These are phyloP conservation scores for Hypomecis atomaria DNA, from an alignment of 2,888 invertebrate genomes.

Conservation along the genomic window DNA sequence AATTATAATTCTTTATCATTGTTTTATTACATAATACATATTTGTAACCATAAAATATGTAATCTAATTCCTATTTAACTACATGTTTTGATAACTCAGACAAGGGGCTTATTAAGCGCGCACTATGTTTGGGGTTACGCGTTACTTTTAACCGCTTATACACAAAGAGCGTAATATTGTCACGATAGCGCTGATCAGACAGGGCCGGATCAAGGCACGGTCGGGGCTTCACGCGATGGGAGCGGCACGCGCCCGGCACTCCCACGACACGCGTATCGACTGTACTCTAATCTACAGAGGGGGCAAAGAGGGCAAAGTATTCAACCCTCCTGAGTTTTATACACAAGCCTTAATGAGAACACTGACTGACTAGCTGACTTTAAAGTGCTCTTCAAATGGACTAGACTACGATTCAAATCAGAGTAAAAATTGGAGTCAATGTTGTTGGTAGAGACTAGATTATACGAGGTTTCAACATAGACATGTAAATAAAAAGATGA, in stretches of 20 bases:
- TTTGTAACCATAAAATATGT: not conserved
- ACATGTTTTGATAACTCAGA: slow-evolving; percentile 28
- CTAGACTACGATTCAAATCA: not conserved
- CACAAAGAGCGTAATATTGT: slow-evolving; percentile 64
- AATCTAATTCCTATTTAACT: slow-evolving; percentile 25
- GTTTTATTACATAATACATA: too few species aligned
- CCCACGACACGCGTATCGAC: slow-evolving; percentile 76
- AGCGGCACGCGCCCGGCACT: slow-evolving; percentile 82
- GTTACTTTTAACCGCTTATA: slow-evolving; percentile 58
- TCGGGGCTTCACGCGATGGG: slow-evolving; percentile 74
- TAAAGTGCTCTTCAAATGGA: slow-evolving; percentile 5
- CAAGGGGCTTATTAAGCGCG: slow-evolving; percentile 39
- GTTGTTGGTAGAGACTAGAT: too few species aligned
- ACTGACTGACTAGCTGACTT: slow-evolving; percentile 23
- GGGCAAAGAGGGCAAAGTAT: slow-evolving; percentile 36
- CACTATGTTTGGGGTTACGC: slow-evolving; percentile 55
- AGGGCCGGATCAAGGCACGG: slow-evolving; percentile 44
- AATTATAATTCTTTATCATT: too few species aligned
- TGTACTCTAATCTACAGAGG: slow-evolving; percentile 15
- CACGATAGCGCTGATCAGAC: slow-evolving; percentile 69
- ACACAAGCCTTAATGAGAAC: slow-evolving; percentile 56
- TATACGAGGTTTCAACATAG: too few species aligned
- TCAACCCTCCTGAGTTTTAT: slow-evolving; percentile 53
- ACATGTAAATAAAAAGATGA: too few species aligned
- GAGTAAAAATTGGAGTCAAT: not conserved